Evolutionary conservation across 2,113 vertebrate genomes (phyloP), one percentile per base, ranked within the genome.

Genomic region (Acrocephalus kingi): DNA sequence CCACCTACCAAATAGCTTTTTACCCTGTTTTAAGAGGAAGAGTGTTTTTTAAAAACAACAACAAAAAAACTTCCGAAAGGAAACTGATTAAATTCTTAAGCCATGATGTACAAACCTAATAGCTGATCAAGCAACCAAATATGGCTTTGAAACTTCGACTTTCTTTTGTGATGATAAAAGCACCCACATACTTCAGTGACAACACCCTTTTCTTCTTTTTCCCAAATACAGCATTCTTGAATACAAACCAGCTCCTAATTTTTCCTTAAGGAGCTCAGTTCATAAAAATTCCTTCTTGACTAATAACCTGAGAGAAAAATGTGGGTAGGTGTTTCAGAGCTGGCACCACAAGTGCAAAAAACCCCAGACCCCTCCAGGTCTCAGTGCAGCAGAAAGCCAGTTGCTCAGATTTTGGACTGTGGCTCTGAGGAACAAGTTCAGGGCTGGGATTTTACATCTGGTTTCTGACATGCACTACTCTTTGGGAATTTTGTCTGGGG

Each of bases 81-180:
- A 97, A 97, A 74, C 92, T 75, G 94, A 90, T 94, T 62, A 93
- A 87, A 96, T 97, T 94, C 95, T 89, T 96, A 69, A 91, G 55
- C 25, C n/a, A 52, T 94, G 89, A 93, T 83, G 90, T 94, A 63
- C n/a, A 75, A 92, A 94, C 63, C 72, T 93, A 97, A 85, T 56
- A 95, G 41, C 30, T 78, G 80, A 88, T 75, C 82, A n/a, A 68
- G 73, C 62, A 89, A 80, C 90, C 96, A 96, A 96, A 94, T 91
- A 95, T 83, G 93, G 91, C 58, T 95, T 96, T 94, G 66, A 52
- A 77, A 64, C 73, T 86, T 87, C 81, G 89, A 33, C 92, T 95
- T 95, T 73, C 83, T 66, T 91, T 83, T 96, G 76, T 78, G 46
- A 87, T 73, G 55, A 90, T 83, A 84, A 95, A 87, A 69, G 73